Conservation (phyloP, 2,888 invertebrate genomes). For the Peribatodes rhomboidaria region DNA sequence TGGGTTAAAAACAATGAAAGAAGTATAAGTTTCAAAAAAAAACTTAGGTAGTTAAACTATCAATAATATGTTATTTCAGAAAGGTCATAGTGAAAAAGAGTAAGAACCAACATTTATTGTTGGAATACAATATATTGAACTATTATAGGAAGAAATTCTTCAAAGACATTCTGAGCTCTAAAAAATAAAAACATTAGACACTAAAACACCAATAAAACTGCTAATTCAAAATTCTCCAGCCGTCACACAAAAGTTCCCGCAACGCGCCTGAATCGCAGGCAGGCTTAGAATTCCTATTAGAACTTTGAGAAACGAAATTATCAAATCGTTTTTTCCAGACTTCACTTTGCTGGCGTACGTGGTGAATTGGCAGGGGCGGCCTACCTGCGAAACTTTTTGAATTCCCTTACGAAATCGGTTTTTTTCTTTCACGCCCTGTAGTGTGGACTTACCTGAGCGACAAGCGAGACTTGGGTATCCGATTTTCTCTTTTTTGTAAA, state of each 20-base stretch:
- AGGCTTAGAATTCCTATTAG: slow-evolving; percentile 41
- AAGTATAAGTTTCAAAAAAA: too few species aligned
- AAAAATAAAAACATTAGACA: neutral
- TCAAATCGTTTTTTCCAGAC: slow-evolving; percentile 50
- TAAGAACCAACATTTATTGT: too few species aligned
- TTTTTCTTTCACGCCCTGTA: slow-evolving; percentile 49
- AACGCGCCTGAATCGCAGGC: slow-evolving; percentile 22
- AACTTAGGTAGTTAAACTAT: too few species aligned
- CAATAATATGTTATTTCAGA: too few species aligned
- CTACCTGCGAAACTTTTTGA: slow-evolving; percentile 56
- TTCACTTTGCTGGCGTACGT: slow-evolving; percentile 49
- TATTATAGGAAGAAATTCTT: too few species aligned
- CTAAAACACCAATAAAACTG: slow-evolving; percentile 6
- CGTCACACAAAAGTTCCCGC: slow-evolving; percentile 22
- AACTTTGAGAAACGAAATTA: slow-evolving; percentile 51
- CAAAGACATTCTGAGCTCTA: neutral
- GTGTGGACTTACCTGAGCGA: neutral
- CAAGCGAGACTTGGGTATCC: neutral
- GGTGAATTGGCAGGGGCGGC: slow-evolving; percentile 52
- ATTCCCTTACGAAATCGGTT: slow-evolving; percentile 59
- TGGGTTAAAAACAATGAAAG: too few species aligned
- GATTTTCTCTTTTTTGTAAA: too few species aligned
- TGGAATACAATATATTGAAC: too few species aligned
- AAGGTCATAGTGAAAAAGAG: too few species aligned
- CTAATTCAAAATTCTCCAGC: slow-evolving; percentile 2